A percentile compares a stretch with the other conserved stretches of the same genome.
These are phyloP conservation scores for Morpho deidamia DNA, from an alignment of 2,888 invertebrate species.

Conservation along the genomic window DNA sequence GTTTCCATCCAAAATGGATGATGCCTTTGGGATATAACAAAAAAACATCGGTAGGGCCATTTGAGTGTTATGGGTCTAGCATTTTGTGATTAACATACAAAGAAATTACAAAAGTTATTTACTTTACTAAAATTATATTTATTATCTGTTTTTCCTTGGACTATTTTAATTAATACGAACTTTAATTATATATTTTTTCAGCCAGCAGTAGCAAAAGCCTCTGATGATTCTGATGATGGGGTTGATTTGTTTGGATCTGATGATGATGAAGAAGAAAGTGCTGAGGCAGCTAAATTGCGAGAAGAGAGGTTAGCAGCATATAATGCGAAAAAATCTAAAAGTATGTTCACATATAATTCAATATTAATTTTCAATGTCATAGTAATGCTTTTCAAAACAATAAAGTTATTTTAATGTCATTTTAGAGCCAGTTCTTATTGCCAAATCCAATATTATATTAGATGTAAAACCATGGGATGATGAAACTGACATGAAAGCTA, in stretches of 20 bases:
- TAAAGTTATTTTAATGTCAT: neutral
- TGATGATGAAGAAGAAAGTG: conserved; percentile 86
- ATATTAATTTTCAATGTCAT: neutral
- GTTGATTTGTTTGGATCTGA: conserved; percentile 91
- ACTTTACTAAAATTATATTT: too few species aligned
- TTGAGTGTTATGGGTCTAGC: too few species aligned
- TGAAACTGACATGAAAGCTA: conserved; percentile 92
- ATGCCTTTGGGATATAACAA: too few species aligned
- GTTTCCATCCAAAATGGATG: too few species aligned
- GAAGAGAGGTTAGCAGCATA: conserved; percentile 94
- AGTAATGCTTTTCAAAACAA: neutral
- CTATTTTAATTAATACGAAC: too few species aligned
- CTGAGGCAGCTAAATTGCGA: conserved; percentile 85
- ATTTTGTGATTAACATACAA: too few species aligned
- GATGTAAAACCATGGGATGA: conserved; percentile 97
- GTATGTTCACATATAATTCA: conserved; percentile 53
- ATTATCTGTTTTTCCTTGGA: too few species aligned
- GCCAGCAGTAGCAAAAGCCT: conserved; percentile 41
- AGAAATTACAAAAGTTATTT: too few species aligned
- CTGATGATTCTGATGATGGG: conserved; percentile 82
- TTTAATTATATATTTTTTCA: conserved; percentile 18
- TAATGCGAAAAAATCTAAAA: conserved; percentile 94
- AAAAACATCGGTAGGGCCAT: too few species aligned
- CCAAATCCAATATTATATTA: conserved; percentile 95
- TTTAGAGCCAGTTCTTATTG: conserved; percentile 90